Evolutionary conservation across 2,888 invertebrate genomes (phyloP).

Genomic region (Eristalis intricaria): DNA sequence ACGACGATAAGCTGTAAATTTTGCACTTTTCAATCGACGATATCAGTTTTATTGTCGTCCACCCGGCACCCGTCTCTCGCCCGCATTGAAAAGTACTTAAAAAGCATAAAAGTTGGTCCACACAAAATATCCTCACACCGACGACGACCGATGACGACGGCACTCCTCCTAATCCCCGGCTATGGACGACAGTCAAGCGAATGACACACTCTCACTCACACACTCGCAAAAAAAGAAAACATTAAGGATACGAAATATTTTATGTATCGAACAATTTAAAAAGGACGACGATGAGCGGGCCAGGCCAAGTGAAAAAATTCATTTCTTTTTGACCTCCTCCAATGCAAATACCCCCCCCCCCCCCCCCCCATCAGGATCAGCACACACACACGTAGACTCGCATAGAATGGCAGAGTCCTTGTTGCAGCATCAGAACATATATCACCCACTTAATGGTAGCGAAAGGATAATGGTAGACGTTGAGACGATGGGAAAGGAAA

Average conservation of each 20-base stretch:
- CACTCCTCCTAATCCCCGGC: constrained; percentile 36
- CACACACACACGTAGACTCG: no score
- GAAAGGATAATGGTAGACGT: constrained; percentile 60
- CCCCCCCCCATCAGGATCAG: no score
- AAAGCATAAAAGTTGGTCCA: constrained; percentile 71
- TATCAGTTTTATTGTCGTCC: constrained; percentile 70
- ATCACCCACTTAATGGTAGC: constrained; percentile 70
- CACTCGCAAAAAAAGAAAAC: constrained; percentile 8
- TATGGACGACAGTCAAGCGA: not conserved
- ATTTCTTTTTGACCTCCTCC: constrained; percentile 62
- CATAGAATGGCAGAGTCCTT: not conserved
- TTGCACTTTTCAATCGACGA: constrained; percentile 72
- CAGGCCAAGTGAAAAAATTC: constrained; percentile 23
- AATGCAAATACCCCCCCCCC: constrained; percentile 62
- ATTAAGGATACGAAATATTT: constrained; percentile 58
- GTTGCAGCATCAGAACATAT: constrained; percentile 63
- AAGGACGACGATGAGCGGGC: constrained; percentile 40
- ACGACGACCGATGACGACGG: not conserved
- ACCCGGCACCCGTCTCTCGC: constrained; percentile 24
- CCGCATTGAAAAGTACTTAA: constrained; percentile 70
- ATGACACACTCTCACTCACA: constrained; percentile 19
- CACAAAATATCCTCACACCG: constrained; percentile 50
- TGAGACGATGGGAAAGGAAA: not conserved
- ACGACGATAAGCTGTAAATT: constrained; percentile 66
- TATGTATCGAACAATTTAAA: constrained; percentile 62